Conservation (phyloP, 2,113 vertebrate genomes). For the Ia io region DNA sequence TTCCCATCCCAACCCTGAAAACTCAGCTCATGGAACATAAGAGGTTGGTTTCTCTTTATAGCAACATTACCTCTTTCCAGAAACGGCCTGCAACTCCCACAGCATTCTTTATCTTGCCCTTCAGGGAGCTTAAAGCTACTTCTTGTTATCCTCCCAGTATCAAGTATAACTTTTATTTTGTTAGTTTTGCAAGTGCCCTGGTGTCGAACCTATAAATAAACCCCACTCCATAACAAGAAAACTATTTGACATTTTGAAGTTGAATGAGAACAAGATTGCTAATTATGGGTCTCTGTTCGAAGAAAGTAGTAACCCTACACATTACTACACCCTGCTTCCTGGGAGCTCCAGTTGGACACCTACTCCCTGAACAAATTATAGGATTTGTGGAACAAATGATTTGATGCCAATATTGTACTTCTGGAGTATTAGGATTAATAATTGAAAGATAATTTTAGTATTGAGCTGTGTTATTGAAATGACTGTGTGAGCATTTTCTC, state of each 20-base stretch:
- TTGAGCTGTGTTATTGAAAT: background rate
- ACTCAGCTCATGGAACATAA: background rate
- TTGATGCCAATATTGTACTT: background rate
- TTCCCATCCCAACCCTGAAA: background rate
- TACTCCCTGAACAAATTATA: background rate
- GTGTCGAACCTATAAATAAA: slow-evolving; percentile 70
- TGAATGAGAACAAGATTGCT: background rate
- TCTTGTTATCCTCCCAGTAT: slow-evolving; percentile 16
- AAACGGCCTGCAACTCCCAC: background rate
- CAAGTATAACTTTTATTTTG: slow-evolving; percentile 67
- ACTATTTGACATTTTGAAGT: slow-evolving; percentile 71
- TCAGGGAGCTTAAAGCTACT: slow-evolving; percentile 26
- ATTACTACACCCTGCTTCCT: background rate
- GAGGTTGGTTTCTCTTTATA: slow-evolving; percentile 57
- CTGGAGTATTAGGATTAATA: background rate
- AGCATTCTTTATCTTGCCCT: slow-evolving; percentile 28
- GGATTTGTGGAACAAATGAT: background rate
- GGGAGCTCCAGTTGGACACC: background rate
- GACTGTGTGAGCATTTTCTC: background rate
- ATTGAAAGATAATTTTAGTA: background rate
- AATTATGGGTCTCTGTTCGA: background rate
- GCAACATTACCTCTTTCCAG: background rate
- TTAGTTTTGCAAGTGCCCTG: slow-evolving; percentile 68
- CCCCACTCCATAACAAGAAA: slow-evolving; percentile 61
- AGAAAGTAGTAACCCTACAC: background rate